Evolutionary conservation across 1,140 invertebrate species (phyloP).

Genomic region (Sitodiplosis mosellana): DNA sequence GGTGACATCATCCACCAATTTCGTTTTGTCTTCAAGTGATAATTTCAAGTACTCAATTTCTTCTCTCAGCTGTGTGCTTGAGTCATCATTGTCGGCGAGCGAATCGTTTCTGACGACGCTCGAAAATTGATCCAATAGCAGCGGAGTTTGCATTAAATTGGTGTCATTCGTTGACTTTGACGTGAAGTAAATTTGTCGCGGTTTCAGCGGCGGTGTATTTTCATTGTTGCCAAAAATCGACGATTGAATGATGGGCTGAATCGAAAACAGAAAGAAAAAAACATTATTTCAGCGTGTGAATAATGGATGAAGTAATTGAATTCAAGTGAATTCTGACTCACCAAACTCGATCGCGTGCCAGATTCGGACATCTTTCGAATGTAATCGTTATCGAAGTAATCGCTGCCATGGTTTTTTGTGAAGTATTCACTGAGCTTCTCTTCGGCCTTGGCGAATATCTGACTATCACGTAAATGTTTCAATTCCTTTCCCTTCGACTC

Average conservation of each 20-base stretch:
- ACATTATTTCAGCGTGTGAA: too few species aligned
- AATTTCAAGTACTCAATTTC: background rate
- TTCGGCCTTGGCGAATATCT: too few species aligned
- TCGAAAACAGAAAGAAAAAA: too few species aligned
- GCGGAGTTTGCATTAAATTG: background rate
- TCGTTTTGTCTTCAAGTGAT: conserved; percentile 13
- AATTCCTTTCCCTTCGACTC: conserved; percentile 17
- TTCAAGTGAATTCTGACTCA: too few species aligned
- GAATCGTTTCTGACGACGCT: background rate
- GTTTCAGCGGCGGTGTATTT: conserved; percentile 15
- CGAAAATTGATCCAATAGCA: background rate
- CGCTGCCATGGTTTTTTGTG: conserved; percentile 8
- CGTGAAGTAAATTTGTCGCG: conserved; percentile 20
- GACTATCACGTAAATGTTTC: conserved; percentile 6
- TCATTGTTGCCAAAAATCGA: background rate
- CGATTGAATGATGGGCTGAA: background rate
- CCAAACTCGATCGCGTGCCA: conserved; percentile 12
- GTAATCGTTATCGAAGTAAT: conserved; percentile 40
- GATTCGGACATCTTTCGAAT: conserved; percentile 25
- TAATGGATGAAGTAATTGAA: too few species aligned
- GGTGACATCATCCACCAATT: conserved; percentile 11
- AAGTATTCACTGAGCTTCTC: too few species aligned
- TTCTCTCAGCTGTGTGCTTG: background rate
- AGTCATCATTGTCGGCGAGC: background rate
- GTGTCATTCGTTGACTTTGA: conserved; percentile 20